Conservation (phyloP, 2,113 vertebrate species). For the Thomomys bottae region DNA sequence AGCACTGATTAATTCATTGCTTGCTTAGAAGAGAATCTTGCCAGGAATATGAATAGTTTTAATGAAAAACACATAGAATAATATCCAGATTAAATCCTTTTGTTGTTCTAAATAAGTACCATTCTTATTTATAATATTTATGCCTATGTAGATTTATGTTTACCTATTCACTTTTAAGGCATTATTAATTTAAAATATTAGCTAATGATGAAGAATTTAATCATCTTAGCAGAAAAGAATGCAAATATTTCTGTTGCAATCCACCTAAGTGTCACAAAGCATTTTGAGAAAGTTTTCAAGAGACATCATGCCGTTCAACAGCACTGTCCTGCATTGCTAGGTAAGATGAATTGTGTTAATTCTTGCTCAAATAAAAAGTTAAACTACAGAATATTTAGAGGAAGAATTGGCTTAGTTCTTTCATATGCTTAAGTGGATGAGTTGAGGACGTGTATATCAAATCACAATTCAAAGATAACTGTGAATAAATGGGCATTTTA, state of each 20-base stretch:
- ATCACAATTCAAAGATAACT: background rate
- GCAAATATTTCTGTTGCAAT: background rate
- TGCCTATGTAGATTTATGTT: background rate
- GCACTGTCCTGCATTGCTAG: background rate
- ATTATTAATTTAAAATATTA: slow-evolving; percentile 36
- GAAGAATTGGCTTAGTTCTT: background rate
- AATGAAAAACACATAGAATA: background rate
- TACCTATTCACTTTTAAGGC: background rate
- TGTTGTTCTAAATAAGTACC: background rate
- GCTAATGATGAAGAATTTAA: background rate
- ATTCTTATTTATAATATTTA: background rate
- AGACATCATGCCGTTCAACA: background rate
- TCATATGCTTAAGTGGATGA: background rate
- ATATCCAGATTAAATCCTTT: background rate
- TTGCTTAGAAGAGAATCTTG: background rate
- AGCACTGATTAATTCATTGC: background rate
- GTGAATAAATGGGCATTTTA: background rate
- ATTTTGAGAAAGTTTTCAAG: background rate
- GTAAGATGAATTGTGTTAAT: background rate
- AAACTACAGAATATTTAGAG: too few species aligned
- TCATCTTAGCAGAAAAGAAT: slow-evolving; percentile 32
- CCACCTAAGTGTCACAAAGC: background rate
- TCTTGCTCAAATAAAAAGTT: background rate
- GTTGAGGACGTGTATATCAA: background rate
- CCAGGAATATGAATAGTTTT: slow-evolving; percentile 27